Base-by-base conservation (phyloP, 2,113 vertebrate genomes). In the Progne subis region DNA sequence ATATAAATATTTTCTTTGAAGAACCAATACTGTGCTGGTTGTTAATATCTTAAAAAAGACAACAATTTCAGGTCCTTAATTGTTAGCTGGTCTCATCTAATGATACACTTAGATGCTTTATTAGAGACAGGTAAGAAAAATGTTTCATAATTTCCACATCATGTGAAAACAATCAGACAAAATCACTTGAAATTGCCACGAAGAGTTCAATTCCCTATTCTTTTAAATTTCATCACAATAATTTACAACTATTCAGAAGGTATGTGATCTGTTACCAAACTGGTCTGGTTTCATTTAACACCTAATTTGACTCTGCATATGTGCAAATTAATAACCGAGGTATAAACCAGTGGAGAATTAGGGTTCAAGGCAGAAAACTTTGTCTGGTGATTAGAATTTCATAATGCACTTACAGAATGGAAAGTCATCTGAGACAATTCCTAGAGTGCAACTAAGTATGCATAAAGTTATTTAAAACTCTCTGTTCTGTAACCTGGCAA, bases 241-340 rank as follows among this genome's bases (percentile, higher is more conserved):
- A 92, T 92, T 92, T 85, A 72, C 82, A 88, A 34, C 59, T 86
- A 5, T 77, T 94, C 67, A 83, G 77, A 70, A 34, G 7, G 11
- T 44, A 82, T 63, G n/a, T 26, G 34, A 43, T 83, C 46, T 88
- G 49, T 91, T 88, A 72, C 57, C 53, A 75, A 79, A 76, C 39
- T 37, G 37, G 14, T 44, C 43, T 49, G 50, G 47, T 88, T 95
- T 92, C 64, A 88, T 90, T 97, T 94, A 92, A 80, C 90, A 88
- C 79, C 34, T 92, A 69, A 84, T 86, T 85, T 85, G 55, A 86
- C 26, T 61, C 55, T 88, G 71, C 63, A 55, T 68, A 70, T 43
- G 88, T 95, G 82, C 63, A 88, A 95, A 93, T 95, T 89, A 92
- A 85, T 83, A 70, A 29, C 47, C 0, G 1, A 88, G 64, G 68